Evolutionary conservation across 2,888 invertebrate species (phyloP).

Genomic region (Pandemis heparana): DNA sequence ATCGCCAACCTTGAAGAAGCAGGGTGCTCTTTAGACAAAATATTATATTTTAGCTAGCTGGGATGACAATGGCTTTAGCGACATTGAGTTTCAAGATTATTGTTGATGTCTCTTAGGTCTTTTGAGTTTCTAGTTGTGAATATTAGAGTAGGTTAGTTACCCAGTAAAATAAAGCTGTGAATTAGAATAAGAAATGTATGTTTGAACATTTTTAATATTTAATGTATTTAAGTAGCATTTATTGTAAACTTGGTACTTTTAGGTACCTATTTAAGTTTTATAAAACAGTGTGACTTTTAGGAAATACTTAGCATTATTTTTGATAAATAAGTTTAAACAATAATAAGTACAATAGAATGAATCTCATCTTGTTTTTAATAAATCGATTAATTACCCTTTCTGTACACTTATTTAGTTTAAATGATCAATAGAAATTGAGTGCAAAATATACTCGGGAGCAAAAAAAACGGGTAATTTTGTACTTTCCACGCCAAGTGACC

Average conservation of each 20-base stretch:
- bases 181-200: background rate
- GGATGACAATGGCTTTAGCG: background rate
- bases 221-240: too few species aligned
- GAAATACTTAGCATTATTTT: background rate
- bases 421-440: too few species aligned
- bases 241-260: background rate
- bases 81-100: background rate
- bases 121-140: constrained; percentile 2
- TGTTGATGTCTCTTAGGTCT: background rate
- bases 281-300: background rate
- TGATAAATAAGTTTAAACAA: constrained; percentile 1
- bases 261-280: background rate
- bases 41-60: background rate
- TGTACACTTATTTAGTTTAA: too few species aligned
- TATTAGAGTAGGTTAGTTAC: background rate
- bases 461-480: too few species aligned
- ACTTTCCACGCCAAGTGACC: too few species aligned
- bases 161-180: constrained; percentile 6
- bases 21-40: background rate
- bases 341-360: constrained; percentile 4
- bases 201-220: background rate
- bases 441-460: too few species aligned
- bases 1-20: background rate
- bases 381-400: too few species aligned
- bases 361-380: background rate